Evolutionary conservation across 2,888 invertebrate species (phyloP), one percentile per base, ranked within the genome.

Genomic region (Chirona hameri): DNA sequence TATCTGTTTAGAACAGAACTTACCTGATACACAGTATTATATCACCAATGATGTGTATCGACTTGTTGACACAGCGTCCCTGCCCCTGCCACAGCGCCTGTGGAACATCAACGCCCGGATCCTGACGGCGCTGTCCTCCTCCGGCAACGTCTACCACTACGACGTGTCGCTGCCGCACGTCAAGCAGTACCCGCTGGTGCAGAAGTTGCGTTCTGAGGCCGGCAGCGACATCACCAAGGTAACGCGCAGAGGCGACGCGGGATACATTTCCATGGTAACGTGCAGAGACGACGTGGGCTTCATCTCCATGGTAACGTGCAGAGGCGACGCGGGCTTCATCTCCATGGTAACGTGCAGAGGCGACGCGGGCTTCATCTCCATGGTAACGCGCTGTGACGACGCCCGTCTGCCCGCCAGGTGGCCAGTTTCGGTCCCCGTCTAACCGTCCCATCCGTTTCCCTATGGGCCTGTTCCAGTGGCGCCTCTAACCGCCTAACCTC

Each of bases 101-200:
- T 89, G 89, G 89, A 83, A 85, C 31, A 83, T 89, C 55, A 85
- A 89, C 82, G 89, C 89, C 84, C 85, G 88, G 21, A 86, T 89
- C 60, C 86, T 89, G 0, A 88, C 88, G 84, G 88, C 87, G 29
- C 85, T 89, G 79, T 84, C 88, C 81, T 85, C 86, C 76, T 90
- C 90, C 85, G 90, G 90, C 27, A 89, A 89, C 86, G 88, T 88
- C 79, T 91, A 89, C 86, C 91, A 91, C 86, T 98, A 98, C 87
- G 99, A 99, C 88, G 91, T 99, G 9, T 98, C 98, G 0, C 88
- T 99, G 83, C 98, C 98, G 0, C 89, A 95, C 69, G 89, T 91
- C 15, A 88, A 93, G 83, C 98, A 96, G 88, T 99, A 99, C 88
- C 91, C 93, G 29, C 90, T 98, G 76, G 94, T 98, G 10, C 91